Evolutionary conservation across 2,113 vertebrate species (phyloP).

Genomic region (Elephantulus edwardii): DNA sequence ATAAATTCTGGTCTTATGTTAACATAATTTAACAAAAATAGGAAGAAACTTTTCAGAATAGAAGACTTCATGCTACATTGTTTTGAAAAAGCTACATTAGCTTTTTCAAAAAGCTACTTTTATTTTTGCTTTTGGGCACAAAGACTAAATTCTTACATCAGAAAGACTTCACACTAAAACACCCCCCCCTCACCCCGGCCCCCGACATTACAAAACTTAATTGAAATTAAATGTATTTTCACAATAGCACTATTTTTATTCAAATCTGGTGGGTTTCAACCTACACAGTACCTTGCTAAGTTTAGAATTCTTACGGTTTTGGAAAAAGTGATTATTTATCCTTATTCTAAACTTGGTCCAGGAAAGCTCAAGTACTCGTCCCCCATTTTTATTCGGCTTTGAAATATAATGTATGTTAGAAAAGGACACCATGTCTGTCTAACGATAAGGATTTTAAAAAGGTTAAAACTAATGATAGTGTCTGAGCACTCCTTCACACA

Average conservation of each 20-base stretch:
- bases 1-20: background rate
- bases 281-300: background rate
- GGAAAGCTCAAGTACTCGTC: background rate
- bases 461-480: background rate
- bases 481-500: background rate
- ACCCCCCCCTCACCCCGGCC: no score
- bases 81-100: background rate
- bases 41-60: slow-evolving; percentile 40
- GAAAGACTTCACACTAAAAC: background rate
- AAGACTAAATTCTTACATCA: no score
- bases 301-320: background rate
- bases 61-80: background rate
- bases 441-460: background rate
- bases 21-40: slow-evolving; percentile 24
- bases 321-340: background rate
- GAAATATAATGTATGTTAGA: background rate
- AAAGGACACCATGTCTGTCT: background rate
- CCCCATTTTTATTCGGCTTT: background rate
- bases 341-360: background rate
- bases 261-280: background rate
- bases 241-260: no score
- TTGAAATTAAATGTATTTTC: background rate
- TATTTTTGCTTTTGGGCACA: background rate
- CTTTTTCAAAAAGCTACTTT: background rate
- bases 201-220: background rate